A percentile compares a stretch with the other conserved stretches of the same genome.
These are phyloP conservation scores for Trichopria drosophilae DNA, from an alignment of 2,888 invertebrate species.

Conservation along the genomic window DNA sequence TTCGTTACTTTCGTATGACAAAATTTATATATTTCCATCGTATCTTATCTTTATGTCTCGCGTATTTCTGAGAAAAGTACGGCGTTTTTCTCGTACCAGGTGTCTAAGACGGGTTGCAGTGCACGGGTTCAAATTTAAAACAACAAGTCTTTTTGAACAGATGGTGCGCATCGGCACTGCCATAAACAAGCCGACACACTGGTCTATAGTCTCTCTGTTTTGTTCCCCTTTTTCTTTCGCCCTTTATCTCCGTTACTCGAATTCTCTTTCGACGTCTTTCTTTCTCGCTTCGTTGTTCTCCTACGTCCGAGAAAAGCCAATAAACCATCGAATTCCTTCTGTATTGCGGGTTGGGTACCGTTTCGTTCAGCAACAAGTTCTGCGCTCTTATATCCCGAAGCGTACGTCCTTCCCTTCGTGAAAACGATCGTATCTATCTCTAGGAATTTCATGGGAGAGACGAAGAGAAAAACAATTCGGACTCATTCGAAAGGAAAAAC, in stretches of 20 bases:
- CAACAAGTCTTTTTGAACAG: constrained; percentile 53
- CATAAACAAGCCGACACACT: constrained; percentile 52
- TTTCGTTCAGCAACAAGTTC: constrained; percentile 54
- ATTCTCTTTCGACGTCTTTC: constrained; percentile 24
- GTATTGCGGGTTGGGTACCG: constrained; percentile 48
- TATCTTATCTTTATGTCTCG: too few species aligned
- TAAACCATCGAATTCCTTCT: constrained; percentile 57
- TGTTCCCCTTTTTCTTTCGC: constrained; percentile 22
- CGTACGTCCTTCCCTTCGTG: constrained; percentile 40
- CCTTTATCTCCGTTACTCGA: constrained; percentile 22
- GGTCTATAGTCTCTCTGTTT: constrained; percentile 43
- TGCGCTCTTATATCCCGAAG: constrained; percentile 50
- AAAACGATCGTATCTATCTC: constrained; percentile 33
- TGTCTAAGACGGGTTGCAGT: constrained; percentile 32
- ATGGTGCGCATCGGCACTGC: constrained; percentile 51
- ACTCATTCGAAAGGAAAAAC: too few species aligned
- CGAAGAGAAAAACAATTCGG: too few species aligned
- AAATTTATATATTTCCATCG: too few species aligned
- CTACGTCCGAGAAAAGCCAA: constrained; percentile 55
- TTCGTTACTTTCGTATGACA: too few species aligned
- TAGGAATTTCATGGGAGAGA: constrained; percentile 30
- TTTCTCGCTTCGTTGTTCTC: constrained; percentile 36
- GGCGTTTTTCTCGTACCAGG: constrained; percentile 35
- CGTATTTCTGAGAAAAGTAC: too few species aligned
- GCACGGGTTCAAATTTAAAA: constrained; percentile 48